Conservation (phyloP, 2,888 invertebrate species). For the Agrotis puta region DNA sequence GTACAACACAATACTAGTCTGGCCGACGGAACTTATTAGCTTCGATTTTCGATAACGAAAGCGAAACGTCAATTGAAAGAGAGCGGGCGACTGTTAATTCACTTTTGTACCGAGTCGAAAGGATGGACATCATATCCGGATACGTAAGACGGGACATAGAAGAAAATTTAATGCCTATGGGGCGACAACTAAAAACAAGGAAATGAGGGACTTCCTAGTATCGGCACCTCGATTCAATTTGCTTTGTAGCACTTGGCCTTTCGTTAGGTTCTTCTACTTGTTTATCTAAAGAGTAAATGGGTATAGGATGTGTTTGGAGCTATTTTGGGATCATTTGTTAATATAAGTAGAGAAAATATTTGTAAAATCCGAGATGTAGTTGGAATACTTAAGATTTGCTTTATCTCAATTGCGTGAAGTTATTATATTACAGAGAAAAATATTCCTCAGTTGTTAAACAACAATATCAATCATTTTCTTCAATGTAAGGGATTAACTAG, state of each 20-base stretch:
- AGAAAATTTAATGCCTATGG: conserved; percentile 85
- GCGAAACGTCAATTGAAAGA: conserved; percentile 79
- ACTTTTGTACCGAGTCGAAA: conserved; percentile 76
- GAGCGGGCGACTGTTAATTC: conserved; percentile 79
- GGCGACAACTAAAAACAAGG: conserved; percentile 86
- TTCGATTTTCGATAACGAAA: conserved; percentile 76
- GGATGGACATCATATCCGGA: conserved; percentile 82
- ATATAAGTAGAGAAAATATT: neutral
- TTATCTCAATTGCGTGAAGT: neutral
- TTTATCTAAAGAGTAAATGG: conserved; percentile 63
- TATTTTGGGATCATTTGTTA: conserved; percentile 17
- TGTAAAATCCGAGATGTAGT: neutral
- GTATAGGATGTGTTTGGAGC: conserved; percentile 51
- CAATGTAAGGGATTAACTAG: too few species aligned
- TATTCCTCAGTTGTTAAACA: neutral
- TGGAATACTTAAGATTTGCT: neutral
- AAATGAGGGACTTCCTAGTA: conserved; percentile 88
- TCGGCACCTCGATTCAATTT: conserved; percentile 87
- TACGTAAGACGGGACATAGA: conserved; percentile 76
- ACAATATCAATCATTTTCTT: neutral
- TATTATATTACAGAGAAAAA: neutral
- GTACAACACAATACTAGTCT: conserved; percentile 51
- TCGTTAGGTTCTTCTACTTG: conserved; percentile 66
- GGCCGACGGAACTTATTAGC: conserved; percentile 72
- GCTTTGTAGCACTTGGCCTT: conserved; percentile 76